Base-by-base conservation (phyloP, 2,888 invertebrate genomes). In the Cerceris rybyensis region DNA sequence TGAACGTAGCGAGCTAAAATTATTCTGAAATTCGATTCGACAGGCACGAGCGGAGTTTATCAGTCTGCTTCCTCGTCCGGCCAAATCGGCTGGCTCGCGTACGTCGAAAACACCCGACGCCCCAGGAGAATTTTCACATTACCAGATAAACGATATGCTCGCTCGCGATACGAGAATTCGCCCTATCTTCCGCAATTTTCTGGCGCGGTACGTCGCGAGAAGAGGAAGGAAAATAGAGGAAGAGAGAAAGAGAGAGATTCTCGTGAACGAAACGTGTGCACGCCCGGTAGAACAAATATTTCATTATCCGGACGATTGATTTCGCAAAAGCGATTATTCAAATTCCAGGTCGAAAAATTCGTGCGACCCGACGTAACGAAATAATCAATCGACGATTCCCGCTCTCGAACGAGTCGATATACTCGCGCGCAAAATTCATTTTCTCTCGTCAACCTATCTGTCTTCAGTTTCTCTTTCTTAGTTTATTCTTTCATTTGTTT, bases 51-150 rank as follows among this genome's bases (percentile, higher is more conserved):
- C 50, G 64, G 11, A 11, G 41, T 11, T 52, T 52, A 64, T 52
- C 64, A 17, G 39, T 64, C 52, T 52, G 39, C 49, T 28, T 39
- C 50, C 28, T 64, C 39, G 52, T 50, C 43, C 39, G 13, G 7
- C 16, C 17, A 55, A 57, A 55, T 17, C 55, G 59, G 43, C 14
- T n/a, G 17, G 59, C 64, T 70, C 46, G 70, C 9, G 46, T 8
- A 49, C 57, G 65, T 43, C 59, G 52, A 50, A 58, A 41, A 42
- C 75, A 49, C 28, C 7, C 59, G 46, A 59, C 17, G 65, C 42
- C 39, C 58, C 57, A 11, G 17, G 58, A 14, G 67, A 49, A 14
- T 63, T 58, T 50, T 49, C 43, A 57, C 39, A 55, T 43, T 52
- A 49, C 11, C 17, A 70, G 54, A 64, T 49, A 55, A 70, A 52